phyloP scores from a whole-genome alignment of 2,888 invertebrate species.

The Drosophila acutilabella region DNA sequence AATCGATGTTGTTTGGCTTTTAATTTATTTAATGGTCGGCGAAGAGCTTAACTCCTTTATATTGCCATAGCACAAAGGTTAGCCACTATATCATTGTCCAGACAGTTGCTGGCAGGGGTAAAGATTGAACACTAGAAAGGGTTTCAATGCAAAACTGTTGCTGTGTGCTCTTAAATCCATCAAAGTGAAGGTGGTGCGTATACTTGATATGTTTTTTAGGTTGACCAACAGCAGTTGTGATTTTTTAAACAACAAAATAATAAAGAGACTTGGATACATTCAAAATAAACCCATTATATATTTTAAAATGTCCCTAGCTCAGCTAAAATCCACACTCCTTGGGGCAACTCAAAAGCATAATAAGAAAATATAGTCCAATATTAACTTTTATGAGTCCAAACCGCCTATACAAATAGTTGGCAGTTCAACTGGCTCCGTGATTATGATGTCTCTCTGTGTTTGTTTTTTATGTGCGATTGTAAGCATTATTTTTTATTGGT shows the following conservation, averaged over 20 bases:
- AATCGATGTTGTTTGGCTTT: conserved; percentile 59
- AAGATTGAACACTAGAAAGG: conserved; percentile 1
- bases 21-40: conserved; percentile 61
- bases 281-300: neutral
- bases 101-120: conserved; percentile 22
- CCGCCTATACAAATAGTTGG: conserved; percentile 13
- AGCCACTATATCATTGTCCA: conserved; percentile 56
- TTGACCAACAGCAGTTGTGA: neutral
- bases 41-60: conserved; percentile 41
- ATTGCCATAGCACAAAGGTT: conserved; percentile 52
- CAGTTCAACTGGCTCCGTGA: conserved; percentile 3
- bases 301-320: neutral
- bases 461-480: conserved; percentile 33
- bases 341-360: neutral
- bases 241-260: neutral
- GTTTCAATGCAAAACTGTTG: neutral
- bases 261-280: neutral
- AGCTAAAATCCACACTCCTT: neutral
- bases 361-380: neutral
- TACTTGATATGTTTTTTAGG: conserved; percentile 5
- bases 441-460: conserved; percentile 5
- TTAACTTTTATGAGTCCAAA: conserved; percentile 8
- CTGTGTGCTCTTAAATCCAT: neutral
- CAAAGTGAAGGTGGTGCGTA: conserved; percentile 1
- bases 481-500: conserved; percentile 70